Evolutionary conservation across 2,888 invertebrate species (phyloP).

Genomic region (Chorisops tibialis): DNA sequence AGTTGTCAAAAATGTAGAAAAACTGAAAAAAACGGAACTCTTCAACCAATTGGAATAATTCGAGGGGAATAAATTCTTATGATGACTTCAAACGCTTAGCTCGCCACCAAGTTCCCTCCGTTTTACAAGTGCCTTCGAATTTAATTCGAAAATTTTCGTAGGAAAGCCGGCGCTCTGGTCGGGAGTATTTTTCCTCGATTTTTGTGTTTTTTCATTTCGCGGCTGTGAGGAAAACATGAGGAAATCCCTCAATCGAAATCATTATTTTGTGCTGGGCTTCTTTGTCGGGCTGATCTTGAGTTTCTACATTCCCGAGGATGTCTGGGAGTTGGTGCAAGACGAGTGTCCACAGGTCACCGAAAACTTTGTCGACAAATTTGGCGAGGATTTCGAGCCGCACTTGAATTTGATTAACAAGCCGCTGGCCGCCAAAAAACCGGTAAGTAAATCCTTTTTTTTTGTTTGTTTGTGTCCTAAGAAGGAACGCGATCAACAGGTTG

Average conservation of each 20-base stretch:
- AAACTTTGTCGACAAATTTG: conserved; percentile 49
- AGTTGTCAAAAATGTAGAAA: too few species aligned
- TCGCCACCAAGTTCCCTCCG: too few species aligned
- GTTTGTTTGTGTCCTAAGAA: too few species aligned
- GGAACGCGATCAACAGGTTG: too few species aligned
- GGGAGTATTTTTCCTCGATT: neutral
- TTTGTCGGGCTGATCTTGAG: conserved; percentile 48
- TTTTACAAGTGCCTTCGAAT: too few species aligned
- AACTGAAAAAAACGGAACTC: too few species aligned
- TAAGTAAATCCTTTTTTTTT: conserved; percentile 38
- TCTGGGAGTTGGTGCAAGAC: conserved; percentile 50
- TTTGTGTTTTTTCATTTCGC: neutral
- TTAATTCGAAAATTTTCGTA: too few species aligned
- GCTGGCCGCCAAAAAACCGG: conserved; percentile 51
- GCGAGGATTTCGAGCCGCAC: conserved; percentile 52
- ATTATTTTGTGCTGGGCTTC: conserved; percentile 50
- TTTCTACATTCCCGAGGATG: conserved; percentile 48
- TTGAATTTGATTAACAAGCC: conserved; percentile 52
- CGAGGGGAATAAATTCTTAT: too few species aligned
- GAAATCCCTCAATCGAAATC: conserved; percentile 48
- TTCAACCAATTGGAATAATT: too few species aligned
- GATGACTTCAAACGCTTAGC: too few species aligned
- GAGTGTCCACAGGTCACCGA: conserved; percentile 51
- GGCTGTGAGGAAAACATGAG: conserved; percentile 39
- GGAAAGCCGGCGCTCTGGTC: too few species aligned